Conservation (phyloP, 2,797 vertebrate species). For the Emydoidea blandingii region DNA sequence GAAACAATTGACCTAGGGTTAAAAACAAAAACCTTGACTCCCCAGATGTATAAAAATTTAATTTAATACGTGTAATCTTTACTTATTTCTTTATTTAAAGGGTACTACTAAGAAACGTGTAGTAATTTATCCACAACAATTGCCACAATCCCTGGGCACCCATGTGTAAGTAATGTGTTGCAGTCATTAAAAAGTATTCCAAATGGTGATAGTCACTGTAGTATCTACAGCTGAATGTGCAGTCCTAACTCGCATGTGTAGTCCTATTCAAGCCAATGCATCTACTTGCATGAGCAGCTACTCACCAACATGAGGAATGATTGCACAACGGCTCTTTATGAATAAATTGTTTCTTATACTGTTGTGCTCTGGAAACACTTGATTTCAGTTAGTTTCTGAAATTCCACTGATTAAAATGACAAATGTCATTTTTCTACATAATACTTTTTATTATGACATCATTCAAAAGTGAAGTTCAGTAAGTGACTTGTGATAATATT, state of each 20-base stretch:
- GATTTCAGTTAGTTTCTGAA: slow-evolving; percentile 15
- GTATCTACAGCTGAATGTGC: not conserved
- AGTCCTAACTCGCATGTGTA: not conserved
- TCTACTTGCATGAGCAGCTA: not conserved
- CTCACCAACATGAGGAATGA: not conserved
- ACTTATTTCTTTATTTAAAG: not conserved
- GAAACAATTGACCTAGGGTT: not conserved
- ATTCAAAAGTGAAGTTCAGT: slow-evolving; percentile 67
- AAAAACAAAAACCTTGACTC: not conserved
- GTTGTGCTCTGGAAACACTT: not conserved
- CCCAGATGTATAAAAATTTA: not conserved
- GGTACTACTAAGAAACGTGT: not conserved
- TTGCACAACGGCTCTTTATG: not conserved
- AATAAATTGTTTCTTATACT: not conserved
- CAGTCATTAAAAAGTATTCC: not conserved
- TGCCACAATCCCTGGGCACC: not conserved
- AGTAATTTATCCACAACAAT: not conserved
- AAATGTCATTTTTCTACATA: slow-evolving; percentile 59
- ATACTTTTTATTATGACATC: slow-evolving; percentile 67
- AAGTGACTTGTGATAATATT: slow-evolving; percentile 75
- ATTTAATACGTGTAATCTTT: not conserved
- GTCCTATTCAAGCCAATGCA: not conserved
- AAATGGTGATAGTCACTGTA: not conserved
- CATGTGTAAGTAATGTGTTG: not conserved
- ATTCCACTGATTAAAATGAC: slow-evolving; percentile 51